A percentile compares a stretch with the other conserved stretches of the same genome.
Evolutionary conservation across 2,113 vertebrate species (phyloP).

Genomic region (Bufo gargarizans): DNA sequence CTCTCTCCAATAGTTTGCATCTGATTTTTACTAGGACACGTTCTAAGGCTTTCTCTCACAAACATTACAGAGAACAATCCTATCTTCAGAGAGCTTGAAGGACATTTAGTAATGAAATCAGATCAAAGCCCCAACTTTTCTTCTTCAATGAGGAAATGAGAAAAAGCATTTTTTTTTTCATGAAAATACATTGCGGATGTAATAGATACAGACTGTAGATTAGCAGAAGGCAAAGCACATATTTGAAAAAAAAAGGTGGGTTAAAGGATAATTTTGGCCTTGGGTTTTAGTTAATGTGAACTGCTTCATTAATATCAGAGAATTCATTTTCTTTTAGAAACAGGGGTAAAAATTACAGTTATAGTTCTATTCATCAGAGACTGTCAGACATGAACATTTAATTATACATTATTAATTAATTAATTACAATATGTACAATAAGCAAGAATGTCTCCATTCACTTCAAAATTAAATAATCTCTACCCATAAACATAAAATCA

Average conservation of each 20-base stretch:
- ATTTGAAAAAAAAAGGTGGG: background rate
- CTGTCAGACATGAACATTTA: background rate
- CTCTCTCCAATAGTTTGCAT: background rate
- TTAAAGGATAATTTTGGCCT: background rate
- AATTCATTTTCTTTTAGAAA: background rate
- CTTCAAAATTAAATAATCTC: background rate
- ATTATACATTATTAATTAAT: background rate
- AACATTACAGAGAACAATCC: background rate
- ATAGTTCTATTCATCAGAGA: background rate
- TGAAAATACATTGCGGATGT: background rate
- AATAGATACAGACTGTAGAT: slow-evolving; percentile 24
- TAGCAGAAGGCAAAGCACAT: background rate
- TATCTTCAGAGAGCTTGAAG: slow-evolving; percentile 23
- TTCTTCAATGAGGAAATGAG: slow-evolving; percentile 39
- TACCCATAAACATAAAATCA: background rate
- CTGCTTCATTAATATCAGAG: background rate
- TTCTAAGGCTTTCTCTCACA: background rate
- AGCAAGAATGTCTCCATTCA: background rate
- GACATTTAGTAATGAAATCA: slow-evolving; percentile 49
- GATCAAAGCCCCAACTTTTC: slow-evolving; percentile 29
- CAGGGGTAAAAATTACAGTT: background rate
- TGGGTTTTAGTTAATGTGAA: background rate
- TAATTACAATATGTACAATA: background rate
- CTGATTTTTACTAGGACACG: background rate
- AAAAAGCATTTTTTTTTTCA: background rate